Evolutionary conservation across 1,140 invertebrate genomes (phyloP), one percentile per base, ranked within the genome.

Genomic region (Dysdera silvatica): DNA sequence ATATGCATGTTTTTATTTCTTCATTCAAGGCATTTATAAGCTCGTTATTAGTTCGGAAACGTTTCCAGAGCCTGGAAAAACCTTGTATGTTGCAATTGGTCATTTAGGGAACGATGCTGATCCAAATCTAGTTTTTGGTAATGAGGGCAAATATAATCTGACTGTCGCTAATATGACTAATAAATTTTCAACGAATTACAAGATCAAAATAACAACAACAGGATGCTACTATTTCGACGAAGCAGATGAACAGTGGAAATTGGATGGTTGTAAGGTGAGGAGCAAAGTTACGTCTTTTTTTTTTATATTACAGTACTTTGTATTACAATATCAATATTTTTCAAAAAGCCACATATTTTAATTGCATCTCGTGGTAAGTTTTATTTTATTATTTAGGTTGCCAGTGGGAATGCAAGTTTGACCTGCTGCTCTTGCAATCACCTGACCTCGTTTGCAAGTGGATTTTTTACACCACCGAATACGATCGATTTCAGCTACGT

Each of bases 401-500:
- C 43, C 2, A n/a, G 28, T n/a, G 55, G 33, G 14, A n/a, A 4
- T 31, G 14, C 41, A 33, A 40, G 18, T 41, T 32, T 40, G 4
- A 60, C 57, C 10, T 60, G 57, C 43, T 65, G 63, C 55, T 32
- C 32, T 7, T 65, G 63, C 14, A 54, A 59, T 26, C 77, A 79
- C 60, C 60, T 78, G 61, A 77, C 78, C 20, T 73, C 72, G 29
- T 80, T 79, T 61, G 71, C 71, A 24, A 72, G 74, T 28, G 74
- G 76, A 18, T 75, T 74, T 70, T 69, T 73, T 3, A 73, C 77
- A 12, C 70, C 72, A 24, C 77, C 77, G 1, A 78, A 77, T 64
- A 69, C 71, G 16, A 75, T 79, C 12, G 74, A 79, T 71, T 78
- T 74, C 68, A 71, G 73, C 56, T 77, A 74, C 60, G 71, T 77